A percentile compares a stretch with the other conserved stretches of the same genome.
phyloP scores from a whole-genome alignment of 2,797 vertebrate species.

The Clarias pachynema region DNA sequence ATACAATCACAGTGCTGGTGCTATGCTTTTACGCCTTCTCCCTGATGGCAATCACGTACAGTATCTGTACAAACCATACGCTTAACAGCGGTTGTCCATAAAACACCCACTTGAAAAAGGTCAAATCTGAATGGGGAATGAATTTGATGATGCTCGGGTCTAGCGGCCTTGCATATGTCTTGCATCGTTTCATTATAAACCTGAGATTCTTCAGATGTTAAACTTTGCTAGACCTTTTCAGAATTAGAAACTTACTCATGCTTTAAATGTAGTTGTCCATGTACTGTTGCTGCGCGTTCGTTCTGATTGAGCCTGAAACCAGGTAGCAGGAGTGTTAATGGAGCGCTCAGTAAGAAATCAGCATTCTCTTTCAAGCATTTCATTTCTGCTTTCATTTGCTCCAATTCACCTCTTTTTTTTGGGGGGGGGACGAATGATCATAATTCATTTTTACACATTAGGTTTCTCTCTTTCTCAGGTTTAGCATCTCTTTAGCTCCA shows the following conservation, averaged over 20 bases:
- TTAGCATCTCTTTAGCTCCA: neutral
- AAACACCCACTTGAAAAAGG: neutral
- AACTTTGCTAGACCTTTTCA: slow-evolving; percentile 11
- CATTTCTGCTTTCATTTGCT: slow-evolving; percentile 17
- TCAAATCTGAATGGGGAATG: neutral
- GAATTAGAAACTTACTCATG: slow-evolving; percentile 13
- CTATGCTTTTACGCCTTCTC: neutral
- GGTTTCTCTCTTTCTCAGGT: neutral
- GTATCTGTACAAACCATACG: neutral
- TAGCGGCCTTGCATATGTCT: neutral
- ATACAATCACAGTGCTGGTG: neutral
- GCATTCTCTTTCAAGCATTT: slow-evolving; percentile 10
- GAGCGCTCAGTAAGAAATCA: slow-evolving; percentile 13
- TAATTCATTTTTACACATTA: neutral
- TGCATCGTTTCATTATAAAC: neutral
- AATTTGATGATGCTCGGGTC: neutral
- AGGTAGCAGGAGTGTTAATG: slow-evolving; percentile 12
- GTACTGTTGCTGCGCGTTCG: neutral
- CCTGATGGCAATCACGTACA: neutral
- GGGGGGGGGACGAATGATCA: neutral
- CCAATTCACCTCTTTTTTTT: neutral
- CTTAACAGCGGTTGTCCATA: neutral
- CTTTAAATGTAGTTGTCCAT: slow-evolving; percentile 1
- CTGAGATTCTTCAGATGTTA: slow-evolving; percentile 5
- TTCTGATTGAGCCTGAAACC: slow-evolving; percentile 6